Base-by-base conservation (phyloP, 2,797 vertebrate species). In the Tapera naevia region DNA sequence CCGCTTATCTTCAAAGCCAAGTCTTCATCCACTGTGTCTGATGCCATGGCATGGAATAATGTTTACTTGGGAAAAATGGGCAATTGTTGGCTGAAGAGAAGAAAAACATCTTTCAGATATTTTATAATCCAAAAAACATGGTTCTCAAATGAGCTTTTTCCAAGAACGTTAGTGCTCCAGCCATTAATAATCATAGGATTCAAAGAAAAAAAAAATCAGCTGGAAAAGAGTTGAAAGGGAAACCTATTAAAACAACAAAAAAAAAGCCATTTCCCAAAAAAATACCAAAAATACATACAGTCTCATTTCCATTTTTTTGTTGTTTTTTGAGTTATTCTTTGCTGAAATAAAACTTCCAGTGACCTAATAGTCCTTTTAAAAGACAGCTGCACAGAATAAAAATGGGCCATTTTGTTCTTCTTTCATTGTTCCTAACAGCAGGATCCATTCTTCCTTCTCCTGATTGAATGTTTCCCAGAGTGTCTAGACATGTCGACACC, bases 161-260 rank as follows among this genome's bases (percentile, higher is more conserved):
- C 82, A 86, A 91, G 66, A 58, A 60, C 61, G 56, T 94, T 78
- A 86, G 72, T 62, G 61, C 65, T 86, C 8, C 69, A 95, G 76
- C 80, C 87, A 95, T 91, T 88, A 91, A 92, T 95, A 95, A 92
- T 76, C 89, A 69, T 4, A 32, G 65, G 65, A 78, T 67, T 95
- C 46, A 65, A 86, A 92, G 50, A 8, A 32, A 54, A 57, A 16
- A 92, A 93, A 91, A 90, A 60, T 86, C 69, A 65, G n/a, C 86
- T 94, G 92, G 93, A 91, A 94, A 62, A 69, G 80, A 93, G 69
- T 95, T 96, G 89, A 94, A 97, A 97, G 87, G 62, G 76, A 91
- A 95, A 83, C 32, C 69, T 89, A 93, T 89, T 92, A 91, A 93
- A 92, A 74, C 73, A 21, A 80, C n/a, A n/a, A 79, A 71, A 91